Base-by-base conservation (phyloP, 2,888 invertebrate genomes). In the Didymodactylos carnosus region DNA sequence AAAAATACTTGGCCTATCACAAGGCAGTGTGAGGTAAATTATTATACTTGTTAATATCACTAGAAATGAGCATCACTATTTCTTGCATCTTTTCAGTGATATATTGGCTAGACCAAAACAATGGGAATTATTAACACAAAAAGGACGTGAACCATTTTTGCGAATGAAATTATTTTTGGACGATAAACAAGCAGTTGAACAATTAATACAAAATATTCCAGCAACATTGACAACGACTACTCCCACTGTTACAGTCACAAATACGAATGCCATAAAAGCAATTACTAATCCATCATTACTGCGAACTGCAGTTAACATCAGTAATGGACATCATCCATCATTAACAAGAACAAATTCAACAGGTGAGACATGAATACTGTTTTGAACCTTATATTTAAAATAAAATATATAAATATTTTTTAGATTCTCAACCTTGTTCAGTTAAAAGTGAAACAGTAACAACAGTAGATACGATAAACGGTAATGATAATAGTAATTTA, bases 41-140 rank as follows among this genome's bases (percentile, higher is more conserved):
- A 53, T 6, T 6, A 13, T 25, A 49, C n/a, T n/a, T n/a, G n/a
- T n/a, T n/a, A n/a, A n/a, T n/a, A 95, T 94, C 70, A 98, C 98
- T 84, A 87, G 98, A 53, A 86, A 98, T 77, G 97, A 97, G 35
- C 86, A 98, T 72, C 98, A 98, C 43, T 98, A 98, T 83, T 94
- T 95, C 0, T 98, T 97, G 98, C 92, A 94, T 95, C 95, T 16
- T 35, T 19, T n/a, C 11, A 94, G 94, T 80, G 98, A 98, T 84
- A 86, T 98, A 76, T 87, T 98, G 11, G 94, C 94, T 76, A 95
- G 95, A 83, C 97, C 97, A 7, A 97, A 97, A 81, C 95, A 95
- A 0, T 97, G 97, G 95, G 94, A 94, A 82, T 94, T 95, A 94
- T 87, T 97, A 73, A 94, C 94, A 81, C 93, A 94, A 82, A 95